A percentile compares a stretch with the other conserved stretches of the same genome.
Evolutionary conservation across 2,888 invertebrate genomes (phyloP).

Genomic region (Phymatocera aterrima): DNA sequence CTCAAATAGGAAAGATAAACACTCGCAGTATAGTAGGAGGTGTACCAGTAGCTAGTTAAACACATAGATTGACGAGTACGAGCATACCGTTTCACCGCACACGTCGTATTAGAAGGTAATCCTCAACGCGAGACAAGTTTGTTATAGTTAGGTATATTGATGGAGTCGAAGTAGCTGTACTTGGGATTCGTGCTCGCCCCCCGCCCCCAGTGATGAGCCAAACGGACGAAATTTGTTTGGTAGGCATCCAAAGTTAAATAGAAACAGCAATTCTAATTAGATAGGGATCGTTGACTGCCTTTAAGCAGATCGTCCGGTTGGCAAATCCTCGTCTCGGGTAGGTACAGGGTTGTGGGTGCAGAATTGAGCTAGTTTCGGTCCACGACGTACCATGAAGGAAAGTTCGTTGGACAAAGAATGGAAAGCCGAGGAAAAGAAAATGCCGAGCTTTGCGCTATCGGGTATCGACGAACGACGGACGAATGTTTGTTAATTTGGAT

Average conservation of each 20-base stretch:
- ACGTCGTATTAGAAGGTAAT: neutral
- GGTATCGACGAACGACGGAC: too few species aligned
- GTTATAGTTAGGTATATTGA: conserved; percentile 21
- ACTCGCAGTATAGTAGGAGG: conserved; percentile 9
- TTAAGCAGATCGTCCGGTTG: neutral
- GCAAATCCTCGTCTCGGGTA: neutral
- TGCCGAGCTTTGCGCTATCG: too few species aligned
- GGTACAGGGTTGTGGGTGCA: too few species aligned
- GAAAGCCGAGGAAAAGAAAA: too few species aligned
- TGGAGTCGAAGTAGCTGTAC: conserved; percentile 10
- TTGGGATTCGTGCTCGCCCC: neutral
- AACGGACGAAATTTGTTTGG: conserved; percentile 6
- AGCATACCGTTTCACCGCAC: neutral
- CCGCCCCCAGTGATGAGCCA: neutral
- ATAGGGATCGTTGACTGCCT: conserved; percentile 25
- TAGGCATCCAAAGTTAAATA: conserved; percentile 1
- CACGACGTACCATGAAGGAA: too few species aligned
- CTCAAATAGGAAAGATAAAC: conserved; percentile 24
- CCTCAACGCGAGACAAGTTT: neutral
- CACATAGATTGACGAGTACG: conserved; percentile 1
- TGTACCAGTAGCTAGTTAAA: conserved; percentile 14
- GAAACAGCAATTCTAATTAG: conserved; percentile 23
- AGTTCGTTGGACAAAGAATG: too few species aligned
- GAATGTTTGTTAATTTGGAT: too few species aligned
- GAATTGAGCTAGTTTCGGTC: neutral